phyloP scores from a whole-genome alignment of 2,113 vertebrate genomes.

The Ascaphus truei region DNA sequence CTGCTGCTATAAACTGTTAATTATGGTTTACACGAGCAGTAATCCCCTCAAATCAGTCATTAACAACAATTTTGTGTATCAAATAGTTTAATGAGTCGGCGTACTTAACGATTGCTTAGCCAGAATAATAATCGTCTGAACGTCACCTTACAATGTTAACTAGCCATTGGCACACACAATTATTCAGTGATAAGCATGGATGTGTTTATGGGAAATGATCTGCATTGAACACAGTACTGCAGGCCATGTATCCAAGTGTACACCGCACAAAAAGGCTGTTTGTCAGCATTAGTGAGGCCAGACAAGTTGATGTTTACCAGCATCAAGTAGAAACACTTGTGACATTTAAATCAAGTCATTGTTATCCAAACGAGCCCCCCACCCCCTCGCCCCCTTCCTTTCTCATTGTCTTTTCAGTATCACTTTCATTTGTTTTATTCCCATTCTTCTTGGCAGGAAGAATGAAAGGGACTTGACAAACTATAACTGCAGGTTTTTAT shows the following conservation, averaged over 20 bases:
- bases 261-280: background rate
- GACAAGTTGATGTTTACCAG: background rate
- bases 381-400: background rate
- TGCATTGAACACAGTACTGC: constrained; percentile 1
- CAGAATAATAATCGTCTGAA: constrained; percentile 30
- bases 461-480: constrained; percentile 39
- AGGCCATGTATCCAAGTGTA: background rate
- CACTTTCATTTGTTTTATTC: constrained; percentile 29
- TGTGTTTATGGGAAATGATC: background rate
- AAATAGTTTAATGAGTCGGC: constrained; percentile 41
- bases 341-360: background rate
- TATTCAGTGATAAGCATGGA: constrained; percentile 13
- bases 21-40: constrained; percentile 33
- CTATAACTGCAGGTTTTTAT: constrained; percentile 41
- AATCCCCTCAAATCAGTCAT: constrained; percentile 45
- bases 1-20: constrained; percentile 34
- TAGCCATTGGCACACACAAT: background rate
- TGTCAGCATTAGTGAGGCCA: background rate
- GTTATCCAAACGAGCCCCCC: background rate
- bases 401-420: background rate
- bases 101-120: constrained; percentile 32
- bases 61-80: constrained; percentile 37
- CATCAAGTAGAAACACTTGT: constrained; percentile 2
- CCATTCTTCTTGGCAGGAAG: constrained; percentile 28
- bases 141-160: constrained; percentile 22